Evolutionary conservation across 2,113 vertebrate species (phyloP).

Genomic region (Condylura cristata): DNA sequence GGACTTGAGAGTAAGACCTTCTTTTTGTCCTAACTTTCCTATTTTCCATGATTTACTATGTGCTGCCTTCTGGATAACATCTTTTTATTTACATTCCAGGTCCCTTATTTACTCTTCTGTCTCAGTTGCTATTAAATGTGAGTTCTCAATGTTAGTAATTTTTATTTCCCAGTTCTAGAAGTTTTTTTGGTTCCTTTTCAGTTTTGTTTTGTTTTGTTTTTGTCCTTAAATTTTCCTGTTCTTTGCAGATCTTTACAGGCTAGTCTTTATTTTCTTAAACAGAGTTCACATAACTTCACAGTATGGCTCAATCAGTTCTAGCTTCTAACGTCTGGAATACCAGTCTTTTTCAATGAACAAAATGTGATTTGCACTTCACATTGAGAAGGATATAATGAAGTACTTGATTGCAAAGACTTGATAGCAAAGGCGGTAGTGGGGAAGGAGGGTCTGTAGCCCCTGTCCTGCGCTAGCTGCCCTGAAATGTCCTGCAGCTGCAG

Average conservation of each 20-base stretch:
- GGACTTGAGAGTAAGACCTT: not conserved
- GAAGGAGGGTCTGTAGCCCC: not conserved
- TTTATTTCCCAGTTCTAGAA: not conserved
- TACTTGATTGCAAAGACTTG: not conserved
- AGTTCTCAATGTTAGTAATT: not conserved
- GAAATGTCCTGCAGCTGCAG: not conserved
- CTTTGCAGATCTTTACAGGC: not conserved
- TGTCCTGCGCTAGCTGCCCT: not conserved
- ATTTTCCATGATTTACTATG: not conserved
- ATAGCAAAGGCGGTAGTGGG: too few species aligned
- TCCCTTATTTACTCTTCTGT: conserved; percentile 13
- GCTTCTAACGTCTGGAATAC: not conserved
- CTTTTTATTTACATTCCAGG: not conserved
- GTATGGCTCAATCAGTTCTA: not conserved
- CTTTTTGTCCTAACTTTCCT: not conserved
- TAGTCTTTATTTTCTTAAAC: conserved; percentile 21
- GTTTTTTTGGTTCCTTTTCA: not conserved
- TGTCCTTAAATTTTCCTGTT: conserved; percentile 11
- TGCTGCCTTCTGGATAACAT: not conserved
- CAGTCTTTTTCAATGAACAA: not conserved
- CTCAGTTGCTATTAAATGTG: not conserved
- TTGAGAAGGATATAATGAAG: not conserved
- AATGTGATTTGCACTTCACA: not conserved
- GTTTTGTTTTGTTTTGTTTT: too few species aligned
- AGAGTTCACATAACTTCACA: conserved; percentile 20